Base-by-base conservation (phyloP, 2,797 vertebrate species). In the Podargus strigoides region DNA sequence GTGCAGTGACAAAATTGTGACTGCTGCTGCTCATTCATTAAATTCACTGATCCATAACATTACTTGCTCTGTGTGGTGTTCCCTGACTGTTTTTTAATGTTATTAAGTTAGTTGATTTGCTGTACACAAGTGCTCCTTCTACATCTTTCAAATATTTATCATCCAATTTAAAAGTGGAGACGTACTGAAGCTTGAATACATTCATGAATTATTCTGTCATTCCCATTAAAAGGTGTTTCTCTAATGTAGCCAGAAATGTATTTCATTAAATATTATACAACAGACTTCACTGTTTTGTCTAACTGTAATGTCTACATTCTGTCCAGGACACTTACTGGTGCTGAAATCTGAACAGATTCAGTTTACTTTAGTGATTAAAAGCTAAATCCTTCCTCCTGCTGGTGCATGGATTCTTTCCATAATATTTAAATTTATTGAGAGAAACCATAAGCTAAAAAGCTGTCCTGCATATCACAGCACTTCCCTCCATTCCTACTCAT, bases 321-420 rank as follows among this genome's bases (percentile, higher is more conserved):
- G 79, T 96, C 93, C 93, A 95, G 58, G 80, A 92, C 78, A 94
- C 94, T 95, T 90, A 89, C 50, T 96, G 94, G 90, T 96, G 94
- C 85, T 95, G 92, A 97, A 98, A 98, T 96, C 85, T 89, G 81
- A 96, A 92, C 59, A 86, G 89, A 96, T 91, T 94, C 95, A 90
- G 87, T 97, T 97, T 97, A 97, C 90, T 97, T 97, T 86, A 94
- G 91, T 56, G 91, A 95, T 93, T 96, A 91, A 88, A 94, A 79
- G 47, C 63, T 70, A 90, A 94, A 88, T 64, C 63, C 30, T 88
- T 91, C 69, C 74, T 86, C 39, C 77, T 74, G 44, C 44, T 88
- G 59, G 32, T 70, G 12, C 41, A 84, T 13, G 41, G 55, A 87
- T 67, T 85, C 63, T 72, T 93, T 93, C 80, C 91, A 87, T 50